phyloP scores from a whole-genome alignment of 2,888 invertebrate genomes.

The Pyrocoelia pectoralis region DNA sequence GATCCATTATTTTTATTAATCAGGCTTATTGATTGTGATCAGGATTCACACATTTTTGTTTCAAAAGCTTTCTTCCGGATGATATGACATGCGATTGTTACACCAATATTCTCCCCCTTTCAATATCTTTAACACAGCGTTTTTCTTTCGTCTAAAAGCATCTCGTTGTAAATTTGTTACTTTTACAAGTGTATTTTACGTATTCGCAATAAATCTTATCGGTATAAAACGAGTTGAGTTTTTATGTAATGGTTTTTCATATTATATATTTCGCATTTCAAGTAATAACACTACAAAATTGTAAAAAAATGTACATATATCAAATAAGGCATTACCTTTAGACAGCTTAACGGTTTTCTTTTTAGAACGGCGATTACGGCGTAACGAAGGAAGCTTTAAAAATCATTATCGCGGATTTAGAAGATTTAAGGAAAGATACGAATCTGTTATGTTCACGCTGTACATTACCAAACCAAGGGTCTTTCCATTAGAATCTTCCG shows the following conservation, averaged over 20 bases:
- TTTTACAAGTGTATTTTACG: too few relatives aligned
- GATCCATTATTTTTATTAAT: too few relatives aligned
- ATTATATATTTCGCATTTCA: neutral
- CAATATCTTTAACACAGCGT: too few relatives aligned
- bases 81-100: too few relatives aligned
- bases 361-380: slow-evolving; percentile 40
- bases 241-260: slow-evolving; percentile 1
- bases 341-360: slow-evolving; percentile 34
- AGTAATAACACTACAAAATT: neutral
- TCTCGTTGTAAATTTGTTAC: too few relatives aligned
- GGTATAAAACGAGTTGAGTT: neutral
- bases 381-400: slow-evolving; percentile 48
- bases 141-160: too few relatives aligned
- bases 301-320: slow-evolving; percentile 31
- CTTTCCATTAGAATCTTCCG: slow-evolving; percentile 25
- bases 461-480: slow-evolving; percentile 24
- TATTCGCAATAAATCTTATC: too few relatives aligned
- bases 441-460: slow-evolving; percentile 32
- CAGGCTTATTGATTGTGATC: too few relatives aligned
- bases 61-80: too few relatives aligned
- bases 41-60: too few relatives aligned
- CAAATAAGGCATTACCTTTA: slow-evolving; percentile 20
- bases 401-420: slow-evolving; percentile 46
- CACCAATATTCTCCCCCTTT: too few relatives aligned
- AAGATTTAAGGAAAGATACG: slow-evolving; percentile 39